A percentile compares a stretch with the other conserved stretches of the same genome.
Evolutionary conservation across 2,888 invertebrate genomes (phyloP).

Genomic region (Polydesmus complanatus): DNA sequence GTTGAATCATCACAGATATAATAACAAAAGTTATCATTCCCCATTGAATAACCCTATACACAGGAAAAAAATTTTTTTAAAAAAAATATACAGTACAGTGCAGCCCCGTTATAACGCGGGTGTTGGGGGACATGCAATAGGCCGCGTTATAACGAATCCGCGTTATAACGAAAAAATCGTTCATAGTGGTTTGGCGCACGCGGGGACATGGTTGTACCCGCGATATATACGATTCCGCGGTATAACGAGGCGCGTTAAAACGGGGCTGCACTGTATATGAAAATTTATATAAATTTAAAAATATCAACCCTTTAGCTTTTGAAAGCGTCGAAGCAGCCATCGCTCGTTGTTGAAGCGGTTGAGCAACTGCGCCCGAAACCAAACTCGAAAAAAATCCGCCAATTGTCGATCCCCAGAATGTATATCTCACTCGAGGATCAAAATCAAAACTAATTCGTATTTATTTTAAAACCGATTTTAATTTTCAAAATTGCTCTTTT

Average conservation of each 20-base stretch:
- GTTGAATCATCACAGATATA: not conserved
- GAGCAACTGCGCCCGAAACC: not conserved
- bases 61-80: not conserved
- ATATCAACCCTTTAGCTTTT: not conserved
- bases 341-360: not conserved
- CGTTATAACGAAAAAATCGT: too few species aligned
- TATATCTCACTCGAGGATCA: not conserved
- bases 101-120: too few species aligned
- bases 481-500: not conserved
- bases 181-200: too few species aligned
- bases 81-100: too few species aligned
- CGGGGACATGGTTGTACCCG: too few species aligned
- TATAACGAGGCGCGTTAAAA: too few species aligned
- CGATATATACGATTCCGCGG: too few species aligned
- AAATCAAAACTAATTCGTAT: not conserved
- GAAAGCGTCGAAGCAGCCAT: not conserved
- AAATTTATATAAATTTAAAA: too few species aligned
- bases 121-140: too few species aligned
- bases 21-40: not conserved
- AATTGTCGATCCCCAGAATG: not conserved
- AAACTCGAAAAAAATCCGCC: not conserved
- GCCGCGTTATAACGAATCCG: too few species aligned
- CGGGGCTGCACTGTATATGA: too few species aligned
- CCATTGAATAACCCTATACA: not conserved
- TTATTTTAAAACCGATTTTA: not conserved